Evolutionary conservation across 2,888 invertebrate genomes (phyloP), one percentile per base, ranked within the genome.

Genomic region (Hirtodrosophila histrioides): DNA sequence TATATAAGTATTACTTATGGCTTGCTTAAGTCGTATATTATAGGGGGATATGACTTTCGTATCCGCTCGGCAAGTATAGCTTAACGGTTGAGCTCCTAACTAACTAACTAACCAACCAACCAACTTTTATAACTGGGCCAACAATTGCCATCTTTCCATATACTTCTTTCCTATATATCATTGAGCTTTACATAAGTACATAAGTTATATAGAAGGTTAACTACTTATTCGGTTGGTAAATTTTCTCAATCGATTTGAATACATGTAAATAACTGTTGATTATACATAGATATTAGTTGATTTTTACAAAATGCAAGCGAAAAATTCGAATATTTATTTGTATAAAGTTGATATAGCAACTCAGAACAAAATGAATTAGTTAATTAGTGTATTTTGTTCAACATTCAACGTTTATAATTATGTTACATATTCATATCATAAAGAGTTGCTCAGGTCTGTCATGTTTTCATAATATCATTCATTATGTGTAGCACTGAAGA

Each of bases 191-290:
- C 50, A 74, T 40, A 68, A 68, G 63, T 56, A 48, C 61, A 40
- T 46, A 24, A 31, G 45, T 24, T 50, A 50, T 69, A 62, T 55
- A 69, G 73, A 69, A 68, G 62, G 63, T 69, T 74, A 84, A 86
- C 86, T 75, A 41, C 51, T 50, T 41, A 85, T 78, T 75, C 57
- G 40, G 37, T 78, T 82, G 64, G 46, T 61, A 63, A 80, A 58
- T 66, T 54, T 27, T 60, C 67, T 63, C 58, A 72, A 75, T 49
- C 75, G n/a, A 39, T 48, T 75, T 60, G 63, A 75, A 86, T 71
- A 71, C 86, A 62, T 83, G 72, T 72, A 79, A 71, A 80, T 76
- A 83, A 80, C 84, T 60, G 77, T 73, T 53, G 78, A 77, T 84
- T 86, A 86, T 72, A 83, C 58, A 57, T 72, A 83, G 62, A 57